Base-by-base conservation (phyloP, 1,140 invertebrate genomes). In the Drosophila gunungcola region DNA sequence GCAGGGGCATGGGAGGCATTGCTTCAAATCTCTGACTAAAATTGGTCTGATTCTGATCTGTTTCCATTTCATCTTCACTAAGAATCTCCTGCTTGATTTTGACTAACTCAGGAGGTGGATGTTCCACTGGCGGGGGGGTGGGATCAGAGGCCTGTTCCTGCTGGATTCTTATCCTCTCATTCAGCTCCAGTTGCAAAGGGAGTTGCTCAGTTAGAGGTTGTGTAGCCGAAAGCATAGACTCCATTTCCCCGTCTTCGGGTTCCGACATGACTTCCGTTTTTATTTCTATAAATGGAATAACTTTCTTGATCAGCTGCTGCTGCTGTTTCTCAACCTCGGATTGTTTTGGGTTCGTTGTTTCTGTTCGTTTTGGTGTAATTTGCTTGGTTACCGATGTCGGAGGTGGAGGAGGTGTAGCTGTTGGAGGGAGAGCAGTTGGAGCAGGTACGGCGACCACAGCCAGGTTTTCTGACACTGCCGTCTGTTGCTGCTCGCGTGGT, bases 221-320 rank as follows among this genome's bases (percentile, higher is more conserved):
- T 9, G 2, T 2, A 3, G 11, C 34, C 7, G 27, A 3, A 13
- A 2, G 12, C 0, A 6, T 3, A 3, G 11, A 10, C 2, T 16
- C 16, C 11, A 63, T 53, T 29, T 77, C 68, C 13, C 65, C 85
- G 0, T 90, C 90, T 38, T 92, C 91, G 9, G 91, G 80, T 68
- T 93, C 92, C 2, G 82, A 86, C 12, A 86, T 16, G 3, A 86
- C 52, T 12, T 88, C 83, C 29, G 73, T 93, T 81, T 93, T 93
- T 16, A 93, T 92, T 48, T 92, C 85, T 43, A 90, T 51, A 49
- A 83, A 90, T 4, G 91, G 90, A 34, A 91, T 64, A 6, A 91
- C 84, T 16, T 85, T 90, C 16, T 82, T 84, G 7, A 89, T 90
- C 1, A 90, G 65, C 39, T 90, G 86, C 34, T 89, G 67, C 36